These are phyloP conservation scores for Chironomus tentans DNA, from an alignment of 2,888 invertebrate genomes.

Conservation along the genomic window DNA sequence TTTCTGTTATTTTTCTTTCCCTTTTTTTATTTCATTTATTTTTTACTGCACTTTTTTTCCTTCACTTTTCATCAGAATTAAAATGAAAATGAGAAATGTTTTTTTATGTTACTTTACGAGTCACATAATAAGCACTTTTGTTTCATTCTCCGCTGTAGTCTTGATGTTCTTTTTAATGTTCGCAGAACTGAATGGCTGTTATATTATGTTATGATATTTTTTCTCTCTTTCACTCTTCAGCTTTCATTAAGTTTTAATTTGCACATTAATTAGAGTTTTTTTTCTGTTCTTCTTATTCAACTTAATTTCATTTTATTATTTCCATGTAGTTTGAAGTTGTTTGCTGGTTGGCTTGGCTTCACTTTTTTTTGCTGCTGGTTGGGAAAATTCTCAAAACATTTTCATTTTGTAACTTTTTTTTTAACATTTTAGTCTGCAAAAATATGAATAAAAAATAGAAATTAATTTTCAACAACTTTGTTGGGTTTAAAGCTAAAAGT, in stretches of 20 bases:
- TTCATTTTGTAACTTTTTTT: background rate
- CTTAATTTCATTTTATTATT: background rate
- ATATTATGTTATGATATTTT: background rate
- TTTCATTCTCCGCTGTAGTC: no score
- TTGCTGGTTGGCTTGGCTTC: no score
- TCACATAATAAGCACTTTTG: conserved; percentile 16
- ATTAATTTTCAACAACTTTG: background rate
- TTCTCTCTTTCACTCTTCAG: background rate
- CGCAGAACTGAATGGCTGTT: no score
- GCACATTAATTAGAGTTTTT: conserved; percentile 24
- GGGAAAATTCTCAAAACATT: no score
- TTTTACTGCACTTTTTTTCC: conserved; percentile 6
- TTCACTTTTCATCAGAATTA: background rate
- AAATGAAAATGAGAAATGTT: conserved; percentile 8
- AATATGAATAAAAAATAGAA: background rate
- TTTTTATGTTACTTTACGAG: background rate
- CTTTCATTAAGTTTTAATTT: conserved; percentile 27
- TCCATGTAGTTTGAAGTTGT: background rate
- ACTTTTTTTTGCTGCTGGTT: no score
- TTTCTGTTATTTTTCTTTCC: conserved; percentile 6
- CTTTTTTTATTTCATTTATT: background rate
- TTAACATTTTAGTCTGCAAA: background rate
- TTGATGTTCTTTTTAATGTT: no score
- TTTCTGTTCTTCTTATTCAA: background rate
- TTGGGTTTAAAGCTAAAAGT: background rate